Evolutionary conservation across 2,113 vertebrate genomes (phyloP).

Genomic region (Mobula birostris): DNA sequence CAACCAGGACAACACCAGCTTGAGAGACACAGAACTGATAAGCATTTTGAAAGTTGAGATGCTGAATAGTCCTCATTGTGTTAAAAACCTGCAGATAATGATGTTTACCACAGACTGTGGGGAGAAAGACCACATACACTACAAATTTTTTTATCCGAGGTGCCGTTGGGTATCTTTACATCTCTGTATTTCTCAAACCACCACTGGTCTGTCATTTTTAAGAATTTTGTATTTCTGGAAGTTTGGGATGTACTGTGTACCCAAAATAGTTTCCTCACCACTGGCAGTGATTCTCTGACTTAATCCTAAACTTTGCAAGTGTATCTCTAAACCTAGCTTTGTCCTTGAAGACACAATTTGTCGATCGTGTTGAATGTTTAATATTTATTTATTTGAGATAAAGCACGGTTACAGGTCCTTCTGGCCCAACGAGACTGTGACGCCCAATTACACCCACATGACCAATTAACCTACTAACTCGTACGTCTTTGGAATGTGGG

Average conservation of each 20-base stretch:
- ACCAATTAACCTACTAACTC: no score
- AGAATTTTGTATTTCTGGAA: neutral
- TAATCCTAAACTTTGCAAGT: neutral
- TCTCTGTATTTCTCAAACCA: neutral
- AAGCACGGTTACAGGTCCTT: no score
- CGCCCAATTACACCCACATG: no score
- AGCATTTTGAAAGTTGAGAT: neutral
- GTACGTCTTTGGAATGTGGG: no score
- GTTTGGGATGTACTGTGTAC: neutral
- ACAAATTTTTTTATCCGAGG: neutral
- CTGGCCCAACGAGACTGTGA: no score
- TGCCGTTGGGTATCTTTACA: neutral
- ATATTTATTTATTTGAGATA: no score
- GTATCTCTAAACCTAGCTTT: no score
- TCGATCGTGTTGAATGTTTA: no score
- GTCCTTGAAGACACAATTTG: neutral
- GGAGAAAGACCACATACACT: no score
- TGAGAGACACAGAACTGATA: neutral
- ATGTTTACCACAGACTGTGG: neutral
- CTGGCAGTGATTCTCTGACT: neutral
- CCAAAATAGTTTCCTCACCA: neutral
- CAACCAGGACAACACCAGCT: neutral
- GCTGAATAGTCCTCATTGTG: neutral
- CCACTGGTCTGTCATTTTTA: neutral
- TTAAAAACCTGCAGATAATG: neutral